These are phyloP conservation scores for Trilocha varians DNA, from an alignment of 2,888 invertebrate species.

Conservation along the genomic window DNA sequence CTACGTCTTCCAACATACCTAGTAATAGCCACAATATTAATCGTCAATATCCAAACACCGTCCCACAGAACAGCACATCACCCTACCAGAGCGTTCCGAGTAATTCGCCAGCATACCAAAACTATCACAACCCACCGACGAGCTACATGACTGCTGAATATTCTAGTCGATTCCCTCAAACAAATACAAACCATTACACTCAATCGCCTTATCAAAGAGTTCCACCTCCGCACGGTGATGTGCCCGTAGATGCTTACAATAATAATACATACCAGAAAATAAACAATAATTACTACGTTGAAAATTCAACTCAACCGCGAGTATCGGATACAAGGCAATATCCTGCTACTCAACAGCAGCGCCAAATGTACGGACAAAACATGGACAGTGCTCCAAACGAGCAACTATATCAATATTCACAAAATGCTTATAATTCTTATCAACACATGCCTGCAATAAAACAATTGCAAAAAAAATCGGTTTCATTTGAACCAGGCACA, in stretches of 20 bases:
- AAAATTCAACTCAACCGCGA: constrained; percentile 37
- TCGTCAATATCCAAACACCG: constrained; percentile 33
- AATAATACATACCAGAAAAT: constrained; percentile 53
- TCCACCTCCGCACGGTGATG: constrained; percentile 71
- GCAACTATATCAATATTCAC: constrained; percentile 41
- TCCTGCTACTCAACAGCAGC: constrained; percentile 45
- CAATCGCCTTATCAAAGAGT: constrained; percentile 75
- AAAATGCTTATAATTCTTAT: constrained; percentile 70
- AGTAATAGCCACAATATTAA: constrained; percentile 35
- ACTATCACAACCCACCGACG: constrained; percentile 68
- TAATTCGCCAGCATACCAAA: constrained; percentile 59
- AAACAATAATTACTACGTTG: constrained; percentile 49
- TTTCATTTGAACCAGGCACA: constrained; percentile 82
- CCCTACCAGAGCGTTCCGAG: constrained; percentile 66
- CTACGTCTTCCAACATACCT: constrained; percentile 27
- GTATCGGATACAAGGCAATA: constrained; percentile 43
- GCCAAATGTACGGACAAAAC: constrained; percentile 52
- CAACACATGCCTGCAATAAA: constrained; percentile 77
- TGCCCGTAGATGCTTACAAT: constrained; percentile 47
- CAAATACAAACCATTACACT: constrained; percentile 44
- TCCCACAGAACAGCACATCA: constrained; percentile 33
- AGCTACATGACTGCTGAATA: constrained; percentile 60
- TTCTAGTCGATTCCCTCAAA: constrained; percentile 65
- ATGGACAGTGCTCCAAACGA: constrained; percentile 34
- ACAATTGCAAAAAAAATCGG: constrained; percentile 78